A percentile compares a stretch with the other conserved stretches of the same genome.
Evolutionary conservation across 2,113 vertebrate genomes (phyloP).

Genomic region (Hippocampus barbouri): DNA sequence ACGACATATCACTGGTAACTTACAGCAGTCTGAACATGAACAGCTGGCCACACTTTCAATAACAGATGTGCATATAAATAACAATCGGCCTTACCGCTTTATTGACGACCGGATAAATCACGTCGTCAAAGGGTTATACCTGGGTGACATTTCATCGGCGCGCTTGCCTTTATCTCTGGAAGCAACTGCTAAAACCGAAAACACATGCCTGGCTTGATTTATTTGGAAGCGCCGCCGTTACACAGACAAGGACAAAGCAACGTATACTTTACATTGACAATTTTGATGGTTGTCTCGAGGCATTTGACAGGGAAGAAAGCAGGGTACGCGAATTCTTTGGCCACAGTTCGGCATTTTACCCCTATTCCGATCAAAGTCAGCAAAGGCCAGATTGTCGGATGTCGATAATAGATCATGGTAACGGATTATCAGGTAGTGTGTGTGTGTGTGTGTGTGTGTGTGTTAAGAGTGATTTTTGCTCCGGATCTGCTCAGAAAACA

Average conservation of each 20-base stretch:
- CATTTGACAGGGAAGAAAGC: slow-evolving; percentile 1
- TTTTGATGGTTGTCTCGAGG: slow-evolving; percentile 15
- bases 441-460: too few species aligned
- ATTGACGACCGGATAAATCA: slow-evolving; percentile 50
- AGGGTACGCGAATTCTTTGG: background rate
- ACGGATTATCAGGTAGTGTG: too few species aligned
- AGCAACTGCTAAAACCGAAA: slow-evolving; percentile 1
- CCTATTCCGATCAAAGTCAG: too few species aligned
- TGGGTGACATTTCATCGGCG: slow-evolving; percentile 31
- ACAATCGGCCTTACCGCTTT: slow-evolving; percentile 18
- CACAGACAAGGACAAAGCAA: slow-evolving; percentile 14
- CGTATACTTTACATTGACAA: background rate
- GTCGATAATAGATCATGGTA: too few species aligned
- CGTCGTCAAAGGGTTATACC: slow-evolving; percentile 26
- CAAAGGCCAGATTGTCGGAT: too few species aligned
- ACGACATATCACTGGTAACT: background rate
- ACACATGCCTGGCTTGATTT: slow-evolving; percentile 29
- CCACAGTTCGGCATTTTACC: too few species aligned
- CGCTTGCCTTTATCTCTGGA: slow-evolving; percentile 13
- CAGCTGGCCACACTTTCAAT: slow-evolving; percentile 20
- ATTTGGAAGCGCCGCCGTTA: slow-evolving; percentile 14
- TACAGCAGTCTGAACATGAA: background rate
- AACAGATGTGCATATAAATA: slow-evolving; percentile 20
- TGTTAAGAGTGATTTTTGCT: too few species aligned
- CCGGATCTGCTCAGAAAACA: too few species aligned